phyloP scores from a whole-genome alignment of 1,140 invertebrate genomes.

The Drosophila punjabiensis region DNA sequence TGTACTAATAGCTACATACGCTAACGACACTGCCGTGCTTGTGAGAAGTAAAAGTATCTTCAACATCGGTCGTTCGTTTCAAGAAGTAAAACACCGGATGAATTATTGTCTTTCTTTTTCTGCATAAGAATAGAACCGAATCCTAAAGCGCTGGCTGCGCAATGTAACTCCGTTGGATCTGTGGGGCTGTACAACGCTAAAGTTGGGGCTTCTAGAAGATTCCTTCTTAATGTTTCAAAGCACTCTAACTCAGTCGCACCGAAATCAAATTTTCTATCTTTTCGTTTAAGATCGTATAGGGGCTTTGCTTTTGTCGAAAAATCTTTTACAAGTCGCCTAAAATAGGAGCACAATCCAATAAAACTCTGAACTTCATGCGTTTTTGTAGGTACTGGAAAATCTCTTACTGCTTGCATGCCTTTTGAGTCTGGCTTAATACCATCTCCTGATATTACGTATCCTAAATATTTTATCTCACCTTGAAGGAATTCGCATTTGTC shows the following conservation, averaged over 20 bases:
- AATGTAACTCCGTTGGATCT: constrained; percentile 1
- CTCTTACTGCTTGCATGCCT: neutral
- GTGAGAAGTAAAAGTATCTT: neutral
- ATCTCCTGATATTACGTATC: too few species aligned
- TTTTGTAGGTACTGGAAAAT: neutral
- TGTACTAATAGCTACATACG: too few species aligned
- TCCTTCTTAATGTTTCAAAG: neutral
- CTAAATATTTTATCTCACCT: too few species aligned
- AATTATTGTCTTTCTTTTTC: constrained; percentile 10
- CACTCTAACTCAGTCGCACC: neutral
- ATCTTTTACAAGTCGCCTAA: neutral
- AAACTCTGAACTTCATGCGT: neutral
- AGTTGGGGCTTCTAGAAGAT: neutral
- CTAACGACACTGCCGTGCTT: too few species aligned
- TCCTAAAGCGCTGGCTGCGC: neutral
- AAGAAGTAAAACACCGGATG: neutral
- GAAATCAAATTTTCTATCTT: constrained; percentile 4
- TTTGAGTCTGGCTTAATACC: neutral
- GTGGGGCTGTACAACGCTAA: neutral
- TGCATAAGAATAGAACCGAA: neutral
- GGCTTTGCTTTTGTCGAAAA: neutral
- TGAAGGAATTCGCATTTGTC: constrained; percentile 16
- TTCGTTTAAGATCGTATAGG: neutral
- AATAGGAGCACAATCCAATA: constrained; percentile 1
- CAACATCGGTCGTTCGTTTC: neutral